A percentile compares a stretch with the other conserved stretches of the same genome.
Evolutionary conservation across 2,113 vertebrate species (phyloP).

Genomic region (Aegithalos caudatus): DNA sequence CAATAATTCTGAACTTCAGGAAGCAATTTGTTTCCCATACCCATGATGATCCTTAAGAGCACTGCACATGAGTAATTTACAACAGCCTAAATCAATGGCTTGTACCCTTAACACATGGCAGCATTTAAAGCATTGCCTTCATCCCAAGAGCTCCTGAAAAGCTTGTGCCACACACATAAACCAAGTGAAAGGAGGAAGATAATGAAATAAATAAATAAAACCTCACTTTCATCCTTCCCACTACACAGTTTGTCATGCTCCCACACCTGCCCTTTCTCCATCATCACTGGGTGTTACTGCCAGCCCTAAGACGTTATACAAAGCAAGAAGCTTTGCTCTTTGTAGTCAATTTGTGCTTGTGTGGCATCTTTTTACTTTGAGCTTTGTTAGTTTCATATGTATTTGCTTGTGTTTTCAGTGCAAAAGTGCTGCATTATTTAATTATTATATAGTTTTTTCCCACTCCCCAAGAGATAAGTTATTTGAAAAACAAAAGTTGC

Average conservation of each 20-base stretch:
- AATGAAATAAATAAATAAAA: not conserved
- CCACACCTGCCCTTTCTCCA: not conserved
- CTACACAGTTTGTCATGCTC: not conserved
- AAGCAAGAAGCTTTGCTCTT: not conserved
- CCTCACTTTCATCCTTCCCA: not conserved
- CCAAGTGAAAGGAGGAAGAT: not conserved
- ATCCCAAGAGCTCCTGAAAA: not conserved
- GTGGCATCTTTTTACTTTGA: not conserved
- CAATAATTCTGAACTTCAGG: not conserved
- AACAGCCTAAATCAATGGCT: not conserved
- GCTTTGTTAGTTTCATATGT: not conserved
- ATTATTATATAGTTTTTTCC: not conserved
- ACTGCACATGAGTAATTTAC: fast-evolving
- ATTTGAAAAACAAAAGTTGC: not conserved
- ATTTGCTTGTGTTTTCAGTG: not conserved
- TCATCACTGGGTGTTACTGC: not conserved
- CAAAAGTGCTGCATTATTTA: not conserved
- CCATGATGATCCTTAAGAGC: not conserved
- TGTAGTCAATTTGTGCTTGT: not conserved
- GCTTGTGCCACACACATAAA: not conserved
- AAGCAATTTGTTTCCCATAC: not conserved
- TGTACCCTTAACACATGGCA: not conserved
- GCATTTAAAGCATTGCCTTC: not conserved
- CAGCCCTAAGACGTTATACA: not conserved
- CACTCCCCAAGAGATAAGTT: not conserved